Conservation (phyloP, 2,113 vertebrate genomes). For the Eolophus roseicapilla region DNA sequence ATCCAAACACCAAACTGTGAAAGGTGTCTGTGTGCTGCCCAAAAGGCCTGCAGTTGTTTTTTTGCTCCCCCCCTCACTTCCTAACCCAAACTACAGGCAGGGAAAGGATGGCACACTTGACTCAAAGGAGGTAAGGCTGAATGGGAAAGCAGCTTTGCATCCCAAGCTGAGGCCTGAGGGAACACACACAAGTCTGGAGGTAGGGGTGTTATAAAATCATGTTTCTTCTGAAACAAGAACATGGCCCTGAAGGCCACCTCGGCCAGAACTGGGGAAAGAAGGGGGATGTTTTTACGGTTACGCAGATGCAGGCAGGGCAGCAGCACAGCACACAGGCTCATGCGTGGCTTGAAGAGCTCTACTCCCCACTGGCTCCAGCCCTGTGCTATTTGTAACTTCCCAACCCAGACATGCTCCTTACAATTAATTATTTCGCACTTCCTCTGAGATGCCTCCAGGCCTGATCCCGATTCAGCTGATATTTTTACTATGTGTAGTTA, state of each 20-base stretch:
- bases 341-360: fast-evolving
- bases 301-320: background rate
- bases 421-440: background rate
- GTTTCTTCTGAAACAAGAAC: background rate
- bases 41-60: background rate
- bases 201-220: background rate
- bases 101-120: too few species aligned
- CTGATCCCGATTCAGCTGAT: background rate
- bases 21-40: background rate
- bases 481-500: background rate
- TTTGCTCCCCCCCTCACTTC: background rate
- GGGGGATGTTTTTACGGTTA: background rate
- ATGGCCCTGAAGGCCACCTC: background rate
- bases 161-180: background rate
- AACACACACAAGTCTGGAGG: background rate
- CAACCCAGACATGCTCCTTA: background rate
- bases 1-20: background rate
- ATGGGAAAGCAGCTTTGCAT: background rate
- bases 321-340: background rate
- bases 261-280: background rate
- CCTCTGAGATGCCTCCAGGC: background rate
- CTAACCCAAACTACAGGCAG: background rate
- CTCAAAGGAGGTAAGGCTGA: background rate
- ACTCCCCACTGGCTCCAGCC: background rate
- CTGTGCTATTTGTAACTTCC: background rate